Conservation (phyloP, 2,888 invertebrate genomes). For the Agriopis leucophaearia region DNA sequence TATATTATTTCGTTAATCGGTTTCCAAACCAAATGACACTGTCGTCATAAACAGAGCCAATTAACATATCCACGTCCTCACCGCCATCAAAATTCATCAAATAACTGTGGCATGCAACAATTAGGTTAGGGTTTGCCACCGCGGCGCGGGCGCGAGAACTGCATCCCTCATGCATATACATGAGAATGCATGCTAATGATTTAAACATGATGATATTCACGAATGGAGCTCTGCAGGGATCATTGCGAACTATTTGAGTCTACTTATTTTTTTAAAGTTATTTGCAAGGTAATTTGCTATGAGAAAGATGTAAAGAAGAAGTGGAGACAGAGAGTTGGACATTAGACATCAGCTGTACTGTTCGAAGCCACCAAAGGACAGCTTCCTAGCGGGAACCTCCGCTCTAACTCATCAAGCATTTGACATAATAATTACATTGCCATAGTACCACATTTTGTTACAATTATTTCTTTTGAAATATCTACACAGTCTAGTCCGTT, state of each 20-base stretch:
- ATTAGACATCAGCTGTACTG: too few relatives aligned
- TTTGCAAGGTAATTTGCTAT: background rate
- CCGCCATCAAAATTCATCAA: conserved; percentile 9
- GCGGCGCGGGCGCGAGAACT: conserved; percentile 21
- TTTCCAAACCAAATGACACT: background rate
- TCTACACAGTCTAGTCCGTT: too few relatives aligned
- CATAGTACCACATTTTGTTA: too few relatives aligned
- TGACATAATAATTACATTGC: too few relatives aligned
- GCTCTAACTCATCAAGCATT: too few relatives aligned
- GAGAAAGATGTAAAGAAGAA: too few relatives aligned
- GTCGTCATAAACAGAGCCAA: background rate
- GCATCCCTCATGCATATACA: conserved; percentile 24
- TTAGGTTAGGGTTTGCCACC: conserved; percentile 12
- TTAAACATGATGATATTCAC: conserved; percentile 18
- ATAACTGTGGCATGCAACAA: conserved; percentile 8
- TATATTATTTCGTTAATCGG: too few relatives aligned
- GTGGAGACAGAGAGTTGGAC: too few relatives aligned
- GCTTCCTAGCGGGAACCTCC: too few relatives aligned
- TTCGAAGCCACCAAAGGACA: too few relatives aligned
- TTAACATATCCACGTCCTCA: background rate
- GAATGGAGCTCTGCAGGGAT: background rate
- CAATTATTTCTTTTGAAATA: too few relatives aligned
- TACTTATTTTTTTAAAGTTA: background rate
- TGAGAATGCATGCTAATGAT: conserved; percentile 1
- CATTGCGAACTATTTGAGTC: background rate